phyloP scores from a whole-genome alignment of 2,797 vertebrate species.

The Tauraco hartlaubi region DNA sequence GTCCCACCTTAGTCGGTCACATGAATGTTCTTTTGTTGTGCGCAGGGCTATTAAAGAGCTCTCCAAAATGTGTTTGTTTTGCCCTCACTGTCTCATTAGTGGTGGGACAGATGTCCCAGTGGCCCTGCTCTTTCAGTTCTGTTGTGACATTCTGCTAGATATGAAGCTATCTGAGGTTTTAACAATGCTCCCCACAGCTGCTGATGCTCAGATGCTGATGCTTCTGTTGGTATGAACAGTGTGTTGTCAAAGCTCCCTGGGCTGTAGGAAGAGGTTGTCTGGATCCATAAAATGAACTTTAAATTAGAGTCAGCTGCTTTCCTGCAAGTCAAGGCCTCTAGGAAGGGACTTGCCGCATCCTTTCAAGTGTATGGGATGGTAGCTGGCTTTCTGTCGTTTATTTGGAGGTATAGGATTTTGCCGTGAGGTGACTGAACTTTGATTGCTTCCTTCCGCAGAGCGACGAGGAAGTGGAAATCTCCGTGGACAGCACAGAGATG shows the following conservation, averaged over 20 bases:
- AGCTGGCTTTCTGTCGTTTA: slow-evolving; percentile 24
- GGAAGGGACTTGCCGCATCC: not conserved
- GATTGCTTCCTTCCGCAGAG: slow-evolving; percentile 80
- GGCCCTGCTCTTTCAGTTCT: not conserved
- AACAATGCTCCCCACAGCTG: not conserved
- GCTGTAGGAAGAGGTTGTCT: not conserved
- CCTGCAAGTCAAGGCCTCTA: not conserved
- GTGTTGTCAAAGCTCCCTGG: not conserved
- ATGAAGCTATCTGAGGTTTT: not conserved
- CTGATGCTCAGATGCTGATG: not conserved
- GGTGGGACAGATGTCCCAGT: not conserved
- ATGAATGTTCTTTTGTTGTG: not conserved
- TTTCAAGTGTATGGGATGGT: slow-evolving; percentile 3
- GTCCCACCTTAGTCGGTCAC: not conserved
- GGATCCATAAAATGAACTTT: not conserved
- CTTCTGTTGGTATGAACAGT: not conserved
- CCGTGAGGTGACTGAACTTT: not conserved
- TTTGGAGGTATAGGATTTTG: not conserved
- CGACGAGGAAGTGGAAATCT: slow-evolving; percentile 97
- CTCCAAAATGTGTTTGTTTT: not conserved
- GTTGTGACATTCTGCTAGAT: not conserved
- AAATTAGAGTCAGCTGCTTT: not conserved
- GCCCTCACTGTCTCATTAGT: not conserved
- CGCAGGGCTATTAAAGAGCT: not conserved
- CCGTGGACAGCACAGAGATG: slow-evolving; percentile 96